Percentiles rank a stretch among this genome's conserved stretches.
phyloP scores from a whole-genome alignment of 2,797 vertebrate genomes.

The Balearica regulorum region DNA sequence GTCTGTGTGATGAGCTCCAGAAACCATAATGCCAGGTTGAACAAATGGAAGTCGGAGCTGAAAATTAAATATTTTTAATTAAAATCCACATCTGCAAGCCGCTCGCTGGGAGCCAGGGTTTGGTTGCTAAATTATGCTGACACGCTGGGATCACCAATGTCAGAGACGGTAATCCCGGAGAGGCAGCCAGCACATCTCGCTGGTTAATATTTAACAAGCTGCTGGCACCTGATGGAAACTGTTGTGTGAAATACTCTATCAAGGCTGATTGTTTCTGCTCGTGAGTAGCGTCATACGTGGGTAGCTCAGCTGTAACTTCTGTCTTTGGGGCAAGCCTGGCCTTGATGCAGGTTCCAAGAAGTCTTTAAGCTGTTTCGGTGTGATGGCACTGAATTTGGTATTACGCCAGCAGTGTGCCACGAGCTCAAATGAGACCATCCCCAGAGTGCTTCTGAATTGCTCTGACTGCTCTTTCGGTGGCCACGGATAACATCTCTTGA shows the following conservation, averaged over 20 bases:
- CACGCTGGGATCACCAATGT: slow-evolving; percentile 32
- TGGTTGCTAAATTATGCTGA: slow-evolving; percentile 57
- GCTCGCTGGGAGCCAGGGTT: slow-evolving; percentile 41
- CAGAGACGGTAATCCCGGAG: slow-evolving; percentile 35
- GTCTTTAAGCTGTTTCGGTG: background rate
- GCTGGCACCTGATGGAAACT: background rate
- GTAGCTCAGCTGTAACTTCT: background rate
- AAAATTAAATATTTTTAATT: slow-evolving; percentile 77
- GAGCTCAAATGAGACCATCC: background rate
- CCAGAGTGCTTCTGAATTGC: background rate
- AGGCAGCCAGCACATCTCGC: slow-evolving; percentile 45
- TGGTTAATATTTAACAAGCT: slow-evolving; percentile 74
- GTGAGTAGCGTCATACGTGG: background rate
- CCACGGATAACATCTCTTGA: background rate
- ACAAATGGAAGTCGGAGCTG: slow-evolving; percentile 33
- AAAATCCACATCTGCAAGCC: slow-evolving; percentile 74
- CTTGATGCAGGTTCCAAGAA: background rate
- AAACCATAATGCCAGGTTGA: slow-evolving; percentile 39
- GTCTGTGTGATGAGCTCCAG: background rate
- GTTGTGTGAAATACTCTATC: background rate
- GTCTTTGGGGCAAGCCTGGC: background rate
- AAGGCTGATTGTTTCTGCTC: background rate
- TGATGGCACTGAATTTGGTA: fast-evolving
- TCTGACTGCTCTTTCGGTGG: background rate
- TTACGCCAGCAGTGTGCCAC: background rate